Base-by-base conservation (phyloP, 2,888 invertebrate genomes). In the Caenorhabditis becei region DNA sequence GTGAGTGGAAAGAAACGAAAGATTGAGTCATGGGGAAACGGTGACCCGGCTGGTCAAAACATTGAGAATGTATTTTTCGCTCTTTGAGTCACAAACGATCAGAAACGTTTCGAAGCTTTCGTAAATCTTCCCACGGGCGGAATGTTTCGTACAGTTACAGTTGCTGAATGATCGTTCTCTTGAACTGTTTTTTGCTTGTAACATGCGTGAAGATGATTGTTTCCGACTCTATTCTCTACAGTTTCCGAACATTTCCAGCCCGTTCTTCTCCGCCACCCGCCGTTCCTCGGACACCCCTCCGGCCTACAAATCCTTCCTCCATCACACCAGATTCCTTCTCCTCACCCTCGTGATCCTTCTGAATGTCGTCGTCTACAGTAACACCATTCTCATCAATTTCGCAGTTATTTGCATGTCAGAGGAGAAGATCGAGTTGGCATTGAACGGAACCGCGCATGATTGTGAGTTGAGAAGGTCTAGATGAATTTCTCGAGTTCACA, bases 201-300 rank as follows among this genome's bases (percentile, higher is more conserved):
- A n/a, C n/a, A n/a, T n/a, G n/a, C n/a, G n/a, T n/a, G n/a, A n/a
- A n/a, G n/a, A n/a, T n/a, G n/a, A n/a, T n/a, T n/a, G n/a, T n/a
- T n/a, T n/a, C n/a, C n/a, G n/a, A n/a, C n/a, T n/a, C n/a, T n/a
- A n/a, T n/a, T n/a, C n/a, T n/a, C n/a, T n/a, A n/a, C n/a, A n/a
- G n/a, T n/a, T n/a, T n/a, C n/a, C n/a, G n/a, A n/a, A n/a, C 23
- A 28, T 5, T 70, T 79, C 32, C 79, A 79, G 79, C 8, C 80
- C 80, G 18, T 65, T 80, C 67, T 80, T 80, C 70, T 80, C 80
- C 2, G 74, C 80, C 11, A 75, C 80, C n/a, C 69, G 80, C 11
- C 58, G 70, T 44, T 49, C 69, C 1, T 59, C 74, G 0, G 69
- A 53, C 51, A 32, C 51, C 23, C 53, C 69, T 18, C 80, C 80